phyloP scores from a whole-genome alignment of 2,888 invertebrate genomes.

The Philaethria dido region DNA sequence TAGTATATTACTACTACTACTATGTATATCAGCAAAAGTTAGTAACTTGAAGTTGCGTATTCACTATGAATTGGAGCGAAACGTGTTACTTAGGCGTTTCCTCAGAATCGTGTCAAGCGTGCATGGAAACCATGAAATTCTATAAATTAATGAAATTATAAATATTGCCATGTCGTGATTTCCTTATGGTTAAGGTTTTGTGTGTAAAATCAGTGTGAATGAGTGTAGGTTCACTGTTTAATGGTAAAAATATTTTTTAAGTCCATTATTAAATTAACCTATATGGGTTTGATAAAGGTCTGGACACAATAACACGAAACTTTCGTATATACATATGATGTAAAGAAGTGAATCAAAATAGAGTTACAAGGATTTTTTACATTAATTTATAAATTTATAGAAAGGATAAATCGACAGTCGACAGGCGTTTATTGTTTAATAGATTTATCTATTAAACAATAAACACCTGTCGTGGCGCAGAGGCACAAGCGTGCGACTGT shows the following conservation, averaged over 20 bases:
- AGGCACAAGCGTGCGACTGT: too few relatives aligned
- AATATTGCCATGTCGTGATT: constrained; percentile 15
- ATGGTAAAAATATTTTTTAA: background rate
- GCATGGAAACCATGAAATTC: constrained; percentile 9
- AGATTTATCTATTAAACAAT: too few relatives aligned
- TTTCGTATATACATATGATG: too few relatives aligned
- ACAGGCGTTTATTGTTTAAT: too few relatives aligned
- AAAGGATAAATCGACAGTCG: too few relatives aligned
- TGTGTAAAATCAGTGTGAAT: background rate
- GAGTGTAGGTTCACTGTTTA: background rate
- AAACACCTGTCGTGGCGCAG: too few relatives aligned
- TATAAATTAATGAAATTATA: constrained; percentile 4
- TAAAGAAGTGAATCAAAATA: too few relatives aligned
- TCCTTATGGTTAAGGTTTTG: background rate
- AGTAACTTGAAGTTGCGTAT: constrained; percentile 33
- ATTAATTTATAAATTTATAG: too few relatives aligned
- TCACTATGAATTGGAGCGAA: constrained; percentile 40
- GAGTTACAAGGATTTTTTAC: too few relatives aligned
- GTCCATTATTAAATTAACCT: too few relatives aligned
- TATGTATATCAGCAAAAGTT: constrained; percentile 3
- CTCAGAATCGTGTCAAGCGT: constrained; percentile 33
- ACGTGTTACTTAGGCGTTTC: constrained; percentile 38
- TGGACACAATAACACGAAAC: too few relatives aligned
- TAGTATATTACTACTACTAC: background rate
- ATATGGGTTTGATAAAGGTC: too few relatives aligned